Conservation (phyloP, 2,888 invertebrate species). For the Petrolisthes manimaculis region DNA sequence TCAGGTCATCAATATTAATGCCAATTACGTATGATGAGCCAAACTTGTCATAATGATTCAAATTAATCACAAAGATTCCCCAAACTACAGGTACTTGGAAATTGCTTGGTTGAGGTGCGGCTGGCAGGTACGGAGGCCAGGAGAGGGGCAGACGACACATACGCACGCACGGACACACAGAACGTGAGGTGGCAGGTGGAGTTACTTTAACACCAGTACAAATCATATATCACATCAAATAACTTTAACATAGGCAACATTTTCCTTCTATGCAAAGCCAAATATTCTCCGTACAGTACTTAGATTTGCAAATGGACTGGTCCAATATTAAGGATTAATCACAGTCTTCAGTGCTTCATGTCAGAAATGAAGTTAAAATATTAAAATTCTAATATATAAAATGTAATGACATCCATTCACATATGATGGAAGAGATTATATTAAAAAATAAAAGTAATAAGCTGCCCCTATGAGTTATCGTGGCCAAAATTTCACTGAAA, state of each 20-base stretch:
- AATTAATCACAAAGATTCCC: not conserved
- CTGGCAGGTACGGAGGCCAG: not conserved
- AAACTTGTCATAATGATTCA: not conserved
- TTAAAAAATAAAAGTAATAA: constrained; percentile 30
- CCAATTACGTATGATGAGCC: not conserved
- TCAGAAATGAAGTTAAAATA: constrained; percentile 15
- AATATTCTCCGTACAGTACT: constrained; percentile 27
- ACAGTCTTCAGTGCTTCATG: constrained; percentile 37
- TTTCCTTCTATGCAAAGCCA: constrained; percentile 28
- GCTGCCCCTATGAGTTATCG: constrained; percentile 22
- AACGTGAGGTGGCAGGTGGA: constrained; percentile 5
- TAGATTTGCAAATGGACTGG: constrained; percentile 42
- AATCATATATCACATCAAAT: constrained; percentile 26
- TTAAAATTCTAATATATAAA: constrained; percentile 2
- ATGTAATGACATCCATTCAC: not conserved
- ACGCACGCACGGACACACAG: not conserved
- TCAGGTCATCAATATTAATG: not conserved
- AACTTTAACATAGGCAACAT: constrained; percentile 33
- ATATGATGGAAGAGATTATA: constrained; percentile 26
- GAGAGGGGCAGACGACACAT: not conserved
- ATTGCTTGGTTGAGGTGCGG: not conserved
- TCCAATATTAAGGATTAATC: constrained; percentile 48
- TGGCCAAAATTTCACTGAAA: constrained; percentile 32
- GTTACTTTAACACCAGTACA: constrained; percentile 17
- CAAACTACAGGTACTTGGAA: not conserved